Conservation (phyloP, 1,140 invertebrate genomes). For the Schlechtendalia chinensis region DNA sequence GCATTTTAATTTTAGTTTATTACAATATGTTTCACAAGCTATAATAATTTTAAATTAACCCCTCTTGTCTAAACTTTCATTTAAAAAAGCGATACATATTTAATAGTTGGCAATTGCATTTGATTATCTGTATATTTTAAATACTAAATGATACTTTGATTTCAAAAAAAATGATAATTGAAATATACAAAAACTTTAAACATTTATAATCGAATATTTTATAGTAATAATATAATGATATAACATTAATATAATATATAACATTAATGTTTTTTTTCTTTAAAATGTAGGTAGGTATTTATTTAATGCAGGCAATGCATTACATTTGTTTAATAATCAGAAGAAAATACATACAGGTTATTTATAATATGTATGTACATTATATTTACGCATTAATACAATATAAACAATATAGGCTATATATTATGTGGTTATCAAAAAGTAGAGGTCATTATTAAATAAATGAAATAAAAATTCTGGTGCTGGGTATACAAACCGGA, state of each 20-base stretch:
- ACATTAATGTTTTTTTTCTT: neutral
- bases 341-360: neutral
- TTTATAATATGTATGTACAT: slow-evolving; percentile 10
- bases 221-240: neutral
- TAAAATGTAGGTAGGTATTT: neutral
- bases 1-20: too few species aligned
- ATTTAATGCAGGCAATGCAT: neutral
- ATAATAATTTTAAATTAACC: too few species aligned
- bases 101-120: too few species aligned
- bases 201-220: neutral
- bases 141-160: too few species aligned
- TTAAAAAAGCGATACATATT: too few species aligned
- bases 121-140: too few species aligned
- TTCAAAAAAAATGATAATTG: neutral
- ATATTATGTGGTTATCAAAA: slow-evolving; percentile 17
- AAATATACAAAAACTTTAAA: neutral
- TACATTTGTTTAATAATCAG: too few species aligned
- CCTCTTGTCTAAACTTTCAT: too few species aligned
- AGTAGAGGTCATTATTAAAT: slow-evolving; percentile 24
- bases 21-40: too few species aligned
- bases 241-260: neutral
- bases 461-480: neutral
- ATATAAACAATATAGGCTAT: neutral
- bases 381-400: slow-evolving; percentile 8
- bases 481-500: neutral